phyloP scores from a whole-genome alignment of 2,888 invertebrate species.

The Pomacea canaliculata region DNA sequence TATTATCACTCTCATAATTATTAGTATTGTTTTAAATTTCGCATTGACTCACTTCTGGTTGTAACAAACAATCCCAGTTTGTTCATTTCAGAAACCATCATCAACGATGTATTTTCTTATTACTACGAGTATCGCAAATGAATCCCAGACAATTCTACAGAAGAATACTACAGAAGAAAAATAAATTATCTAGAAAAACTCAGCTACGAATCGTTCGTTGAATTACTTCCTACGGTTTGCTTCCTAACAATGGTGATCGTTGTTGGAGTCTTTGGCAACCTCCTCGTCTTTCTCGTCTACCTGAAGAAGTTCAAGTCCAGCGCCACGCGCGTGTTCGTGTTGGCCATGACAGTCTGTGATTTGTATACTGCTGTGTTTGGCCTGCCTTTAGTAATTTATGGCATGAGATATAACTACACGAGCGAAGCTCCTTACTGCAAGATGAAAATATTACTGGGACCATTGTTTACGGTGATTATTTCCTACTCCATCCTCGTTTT shows the following conservation, averaged over 20 bases:
- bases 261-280: conserved; percentile 50
- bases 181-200: conserved; percentile 32
- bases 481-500: conserved; percentile 51
- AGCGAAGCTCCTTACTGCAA: conserved; percentile 45
- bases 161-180: too few species aligned
- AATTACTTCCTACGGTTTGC: conserved; percentile 47
- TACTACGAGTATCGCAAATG: too few species aligned
- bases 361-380: conserved; percentile 45
- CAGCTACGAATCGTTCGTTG: conserved; percentile 40
- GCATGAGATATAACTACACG: conserved; percentile 48
- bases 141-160: too few species aligned
- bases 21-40: too few species aligned
- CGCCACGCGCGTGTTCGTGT: conserved; percentile 47
- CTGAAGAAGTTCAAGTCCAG: conserved; percentile 45
- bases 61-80: too few species aligned
- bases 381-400: conserved; percentile 51
- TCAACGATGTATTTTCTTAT: too few species aligned
- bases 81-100: too few species aligned
- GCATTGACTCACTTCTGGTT: too few species aligned
- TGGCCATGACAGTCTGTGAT: conserved; percentile 50
- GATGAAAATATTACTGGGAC: conserved; percentile 42
- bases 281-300: conserved; percentile 47
- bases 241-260: conserved; percentile 49
- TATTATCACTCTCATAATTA: too few species aligned
- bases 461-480: conserved; percentile 44